Evolutionary conservation across 2,888 invertebrate species (phyloP), one percentile per base, ranked within the genome.

Genomic region (Ophioninae sp.): DNA sequence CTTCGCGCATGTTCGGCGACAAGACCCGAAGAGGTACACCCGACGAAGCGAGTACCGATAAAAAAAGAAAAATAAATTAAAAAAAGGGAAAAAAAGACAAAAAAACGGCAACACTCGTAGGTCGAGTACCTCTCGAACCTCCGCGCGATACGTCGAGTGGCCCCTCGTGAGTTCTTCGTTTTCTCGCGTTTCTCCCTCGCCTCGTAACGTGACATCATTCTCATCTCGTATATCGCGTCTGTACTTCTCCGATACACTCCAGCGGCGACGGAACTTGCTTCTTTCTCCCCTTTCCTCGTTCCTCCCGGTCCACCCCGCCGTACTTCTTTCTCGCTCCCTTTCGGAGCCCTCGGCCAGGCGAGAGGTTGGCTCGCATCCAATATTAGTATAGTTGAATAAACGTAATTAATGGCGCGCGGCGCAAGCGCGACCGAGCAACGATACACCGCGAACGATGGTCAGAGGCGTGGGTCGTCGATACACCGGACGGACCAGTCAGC

Each of bases 371-470:
- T 87, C 85, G 82, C 69, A 82, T 87, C 84, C 85, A 87, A 89
- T 89, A 89, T 89, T 89, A 86, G 84, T 86, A 86, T 85, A 88
- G 89, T 89, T 89, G 86, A 88, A 88, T 88, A 89, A 89, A 89
- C 88, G 87, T 88, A 89, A 89, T 89, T 88, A 89, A 88, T 86
- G 84, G 81, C 82, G 81, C 65, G 77, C 78, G 82, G 30, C 77
- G 79, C 80, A 84, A 72, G 74, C 73, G 59, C 20, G 59, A 59
- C 7, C 74, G 39, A 50, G 75, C 76, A 75, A 79, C 50, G 84
- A 72, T 76, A 79, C 65, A 62, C 44, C 17, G 20, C 59, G 30
- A 7, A 68, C 30, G 68, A 57, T 57, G 62, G 82, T 39, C 23
- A 56, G 78, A 84, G 79, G 79, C 75, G 84, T 79, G 84, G 79